These are phyloP conservation scores for Proteles cristata DNA, from an alignment of 2,113 vertebrate genomes.

Conservation along the genomic window DNA sequence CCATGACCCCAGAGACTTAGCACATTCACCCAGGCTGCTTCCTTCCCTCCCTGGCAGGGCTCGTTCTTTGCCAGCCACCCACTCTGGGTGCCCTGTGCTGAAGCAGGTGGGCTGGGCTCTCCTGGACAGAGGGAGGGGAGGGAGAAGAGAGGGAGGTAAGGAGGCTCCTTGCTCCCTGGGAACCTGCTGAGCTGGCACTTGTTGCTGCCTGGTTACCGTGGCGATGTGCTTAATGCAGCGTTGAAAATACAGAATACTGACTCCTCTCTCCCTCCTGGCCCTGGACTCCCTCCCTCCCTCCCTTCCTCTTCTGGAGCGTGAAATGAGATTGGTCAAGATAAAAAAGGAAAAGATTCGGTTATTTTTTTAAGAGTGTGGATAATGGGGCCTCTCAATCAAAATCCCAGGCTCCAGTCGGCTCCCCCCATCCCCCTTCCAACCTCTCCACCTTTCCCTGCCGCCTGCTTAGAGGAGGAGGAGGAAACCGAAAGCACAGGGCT, in stretches of 20 bases:
- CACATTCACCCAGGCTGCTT: neutral
- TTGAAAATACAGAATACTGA: conserved; percentile 86
- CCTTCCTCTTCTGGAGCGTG: conserved; percentile 86
- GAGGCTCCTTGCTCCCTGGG: conserved; percentile 75
- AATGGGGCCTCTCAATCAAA: conserved; percentile 84
- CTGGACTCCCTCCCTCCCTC: conserved; percentile 74
- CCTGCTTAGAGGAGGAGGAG: conserved; percentile 49
- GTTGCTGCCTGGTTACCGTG: conserved; percentile 85
- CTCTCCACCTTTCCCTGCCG: conserved; percentile 56
- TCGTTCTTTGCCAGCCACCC: conserved; percentile 50
- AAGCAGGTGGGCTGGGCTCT: conserved; percentile 71
- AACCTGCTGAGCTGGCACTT: conserved; percentile 86
- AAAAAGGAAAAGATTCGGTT: conserved; percentile 84
- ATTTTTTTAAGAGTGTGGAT: conserved; percentile 84
- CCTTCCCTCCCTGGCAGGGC: neutral
- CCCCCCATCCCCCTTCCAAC: conserved; percentile 50
- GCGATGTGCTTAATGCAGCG: conserved; percentile 87
- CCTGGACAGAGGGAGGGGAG: neutral
- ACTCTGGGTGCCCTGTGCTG: conserved; percentile 47
- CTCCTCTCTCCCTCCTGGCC: conserved; percentile 83
- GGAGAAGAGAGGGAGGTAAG: conserved; percentile 27
- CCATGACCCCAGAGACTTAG: neutral
- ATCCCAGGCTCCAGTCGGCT: conserved; percentile 68
- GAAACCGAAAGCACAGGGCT: conserved; percentile 34
- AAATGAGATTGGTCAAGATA: conserved; percentile 88